These are phyloP conservation scores for Dicerorhinus sumatrensis DNA, from an alignment of 2,113 vertebrate genomes.

Conservation along the genomic window DNA sequence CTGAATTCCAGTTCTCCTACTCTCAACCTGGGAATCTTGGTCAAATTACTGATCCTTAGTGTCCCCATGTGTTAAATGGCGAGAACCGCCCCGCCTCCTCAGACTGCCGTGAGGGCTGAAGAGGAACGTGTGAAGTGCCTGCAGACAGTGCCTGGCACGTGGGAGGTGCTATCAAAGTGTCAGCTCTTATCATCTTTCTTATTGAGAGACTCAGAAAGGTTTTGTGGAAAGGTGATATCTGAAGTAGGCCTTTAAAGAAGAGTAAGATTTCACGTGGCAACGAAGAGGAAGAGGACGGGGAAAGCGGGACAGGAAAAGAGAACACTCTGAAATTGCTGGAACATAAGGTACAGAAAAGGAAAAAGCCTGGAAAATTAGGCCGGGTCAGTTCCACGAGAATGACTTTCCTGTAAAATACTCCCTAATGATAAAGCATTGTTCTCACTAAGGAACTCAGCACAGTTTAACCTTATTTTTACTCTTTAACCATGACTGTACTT, in stretches of 20 bases:
- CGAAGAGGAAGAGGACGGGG: not conserved
- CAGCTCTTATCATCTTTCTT: rapidly evolving
- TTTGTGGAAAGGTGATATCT: not conserved
- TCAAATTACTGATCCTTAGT: not conserved
- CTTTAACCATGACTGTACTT: not conserved
- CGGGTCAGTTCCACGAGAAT: rapidly evolving
- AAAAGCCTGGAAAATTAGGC: rapidly evolving
- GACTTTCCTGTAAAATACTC: not conserved
- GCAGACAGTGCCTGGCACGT: rapidly evolving
- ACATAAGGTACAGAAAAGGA: not conserved
- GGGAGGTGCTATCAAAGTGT: not conserved
- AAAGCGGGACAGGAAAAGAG: not conserved
- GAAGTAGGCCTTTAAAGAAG: not conserved
- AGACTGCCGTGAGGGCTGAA: not conserved
- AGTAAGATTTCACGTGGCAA: no score
- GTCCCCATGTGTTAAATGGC: not conserved
- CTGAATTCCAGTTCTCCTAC: not conserved
- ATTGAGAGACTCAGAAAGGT: not conserved
- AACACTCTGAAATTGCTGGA: not conserved
- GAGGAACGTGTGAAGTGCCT: rapidly evolving
- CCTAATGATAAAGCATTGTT: rapidly evolving
- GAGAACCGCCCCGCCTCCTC: not conserved
- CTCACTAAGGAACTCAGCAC: not conserved
- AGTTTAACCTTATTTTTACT: not conserved
- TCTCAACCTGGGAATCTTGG: no score